Percentiles rank a stretch among this genome's conserved stretches.
phyloP scores from a whole-genome alignment of 2,888 invertebrate species.

The Calameuta filiformis region DNA sequence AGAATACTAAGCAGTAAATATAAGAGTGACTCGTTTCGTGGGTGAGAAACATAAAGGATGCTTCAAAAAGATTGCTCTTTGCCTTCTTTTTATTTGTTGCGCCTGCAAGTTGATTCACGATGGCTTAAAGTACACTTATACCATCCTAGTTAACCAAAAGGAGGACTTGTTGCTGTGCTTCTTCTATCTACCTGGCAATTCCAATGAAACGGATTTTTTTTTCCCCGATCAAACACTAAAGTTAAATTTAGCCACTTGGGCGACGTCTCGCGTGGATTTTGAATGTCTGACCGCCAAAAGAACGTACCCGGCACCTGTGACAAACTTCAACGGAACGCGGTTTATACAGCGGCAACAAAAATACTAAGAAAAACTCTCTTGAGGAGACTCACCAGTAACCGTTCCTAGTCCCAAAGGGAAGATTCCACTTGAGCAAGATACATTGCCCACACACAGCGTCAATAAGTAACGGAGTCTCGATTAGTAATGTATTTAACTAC shows the following conservation, averaged over 20 bases:
- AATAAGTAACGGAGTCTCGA: neutral
- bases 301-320: neutral
- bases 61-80: neutral
- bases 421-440: neutral
- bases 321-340: neutral
- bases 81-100: neutral
- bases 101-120: neutral
- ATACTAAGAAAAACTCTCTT: neutral
- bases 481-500: neutral
- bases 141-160: neutral
- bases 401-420: neutral
- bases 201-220: neutral
- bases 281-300: neutral
- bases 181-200: neutral
- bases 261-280: neutral
- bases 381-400: neutral
- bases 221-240: neutral
- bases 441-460: neutral
- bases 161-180: neutral
- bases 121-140: neutral
- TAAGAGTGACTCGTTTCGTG: neutral
- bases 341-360: neutral
- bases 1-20: neutral
- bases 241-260: neutral
- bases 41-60: neutral